Percentiles rank a stretch among this genome's conserved stretches.
phyloP scores from a whole-genome alignment of 2,797 vertebrate species.

The Arctocebus calabarensis region DNA sequence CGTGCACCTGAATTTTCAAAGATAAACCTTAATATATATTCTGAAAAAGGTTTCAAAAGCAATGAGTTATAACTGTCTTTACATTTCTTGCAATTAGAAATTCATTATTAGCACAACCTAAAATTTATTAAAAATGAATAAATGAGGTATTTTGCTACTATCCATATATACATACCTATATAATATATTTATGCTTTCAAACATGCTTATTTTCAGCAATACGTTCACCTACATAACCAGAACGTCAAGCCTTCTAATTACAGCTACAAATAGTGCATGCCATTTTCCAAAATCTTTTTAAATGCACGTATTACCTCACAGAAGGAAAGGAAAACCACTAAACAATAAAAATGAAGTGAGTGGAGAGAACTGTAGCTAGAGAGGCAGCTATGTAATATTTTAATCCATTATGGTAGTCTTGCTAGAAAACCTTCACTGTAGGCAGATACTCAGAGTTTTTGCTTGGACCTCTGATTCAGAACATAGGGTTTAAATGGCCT shows the following conservation, averaged over 20 bases:
- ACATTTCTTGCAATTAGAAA: background rate
- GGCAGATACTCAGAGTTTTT: background rate
- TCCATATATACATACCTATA: background rate
- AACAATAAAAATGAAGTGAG: background rate
- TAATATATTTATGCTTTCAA: background rate
- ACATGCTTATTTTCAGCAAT: background rate
- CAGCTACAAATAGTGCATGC: rapidly evolving
- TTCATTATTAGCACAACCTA: background rate
- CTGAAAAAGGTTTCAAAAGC: background rate
- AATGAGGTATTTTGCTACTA: background rate
- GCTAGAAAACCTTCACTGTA: background rate
- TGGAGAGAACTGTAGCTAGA: background rate
- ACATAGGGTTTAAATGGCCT: background rate
- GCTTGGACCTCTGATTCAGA: background rate
- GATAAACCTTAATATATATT: background rate
- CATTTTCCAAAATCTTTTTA: background rate
- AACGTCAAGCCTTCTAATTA: background rate
- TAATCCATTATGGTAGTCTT: background rate
- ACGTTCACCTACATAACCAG: background rate
- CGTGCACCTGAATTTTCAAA: background rate
- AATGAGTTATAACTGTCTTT: background rate
- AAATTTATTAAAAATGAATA: background rate
- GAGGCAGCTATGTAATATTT: background rate
- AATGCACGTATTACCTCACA: background rate
- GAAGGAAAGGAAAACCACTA: background rate